Conservation (phyloP, 1,140 invertebrate genomes). For the Zelostemma sp. region DNA sequence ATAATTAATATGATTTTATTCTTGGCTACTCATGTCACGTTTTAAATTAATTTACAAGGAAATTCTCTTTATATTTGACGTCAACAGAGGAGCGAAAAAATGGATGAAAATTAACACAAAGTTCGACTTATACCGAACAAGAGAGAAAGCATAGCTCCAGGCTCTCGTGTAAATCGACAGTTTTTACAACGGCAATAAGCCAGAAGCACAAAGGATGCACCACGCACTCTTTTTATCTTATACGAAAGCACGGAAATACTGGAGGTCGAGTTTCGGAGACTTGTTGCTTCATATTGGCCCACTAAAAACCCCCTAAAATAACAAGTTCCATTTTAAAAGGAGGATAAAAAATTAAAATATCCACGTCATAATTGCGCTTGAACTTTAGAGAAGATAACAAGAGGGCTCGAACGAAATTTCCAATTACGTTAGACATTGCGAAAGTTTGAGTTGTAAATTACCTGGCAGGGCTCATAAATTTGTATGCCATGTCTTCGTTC, state of each 20-base stretch:
- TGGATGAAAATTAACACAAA: constrained; percentile 30
- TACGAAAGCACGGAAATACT: neutral
- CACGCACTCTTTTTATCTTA: neutral
- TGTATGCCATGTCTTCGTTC: too few relatives aligned
- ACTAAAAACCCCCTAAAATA: too few relatives aligned
- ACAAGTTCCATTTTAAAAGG: too few relatives aligned
- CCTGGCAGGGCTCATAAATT: neutral
- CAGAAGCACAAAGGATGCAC: neutral
- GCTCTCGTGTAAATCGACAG: constrained; percentile 37
- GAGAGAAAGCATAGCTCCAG: constrained; percentile 44
- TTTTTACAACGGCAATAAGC: constrained; percentile 15
- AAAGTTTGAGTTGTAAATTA: neutral
- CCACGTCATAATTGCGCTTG: neutral
- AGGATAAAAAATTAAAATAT: neutral
- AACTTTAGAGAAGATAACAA: neutral
- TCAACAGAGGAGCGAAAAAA: constrained; percentile 28
- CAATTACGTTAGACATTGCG: neutral
- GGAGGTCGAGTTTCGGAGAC: constrained; percentile 1
- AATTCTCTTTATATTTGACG: too few relatives aligned
- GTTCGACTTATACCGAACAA: constrained; percentile 33
- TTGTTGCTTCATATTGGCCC: too few relatives aligned
- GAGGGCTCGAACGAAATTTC: neutral
- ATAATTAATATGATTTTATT: too few relatives aligned
- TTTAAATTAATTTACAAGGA: too few relatives aligned
- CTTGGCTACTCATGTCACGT: too few relatives aligned